Evolutionary conservation across 2,113 vertebrate genomes (phyloP), one percentile per base, ranked within the genome.

Genomic region (Mus spicilegus): DNA sequence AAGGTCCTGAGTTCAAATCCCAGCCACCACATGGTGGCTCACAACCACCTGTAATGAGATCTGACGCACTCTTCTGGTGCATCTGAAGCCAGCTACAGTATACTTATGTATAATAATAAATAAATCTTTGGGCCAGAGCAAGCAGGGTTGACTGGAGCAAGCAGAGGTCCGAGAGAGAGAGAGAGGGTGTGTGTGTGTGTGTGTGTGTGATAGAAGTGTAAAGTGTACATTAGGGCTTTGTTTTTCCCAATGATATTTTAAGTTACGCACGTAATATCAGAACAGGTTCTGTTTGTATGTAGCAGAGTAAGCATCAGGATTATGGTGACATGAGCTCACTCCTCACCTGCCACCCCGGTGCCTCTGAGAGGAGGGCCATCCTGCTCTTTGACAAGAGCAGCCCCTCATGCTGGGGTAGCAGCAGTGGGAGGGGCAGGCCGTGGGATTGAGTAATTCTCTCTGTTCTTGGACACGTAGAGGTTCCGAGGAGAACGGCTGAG

Each of bases 161-260:
- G 46, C 46, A 49, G 46, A 49, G 46, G 7, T 49, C 46, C 46
- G 46, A 49, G 46, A 49, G 46, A 7, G 46, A 49, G 46, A 7
- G 46, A 49, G 46, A n/a, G n/a, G n/a, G n/a, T n/a, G n/a, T n/a
- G n/a, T n/a, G n/a, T n/a, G n/a, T n/a, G n/a, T n/a, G n/a, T n/a
- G n/a, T n/a, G n/a, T n/a, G n/a, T n/a, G n/a, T n/a, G n/a, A 17
- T 61, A 84, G 92, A 61, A 72, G 80, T 90, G 63, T 24, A 76
- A 92, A 90, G 22, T 87, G 46, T 2, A 20, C 49, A 36, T 36
- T 20, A 5, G 30, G 16, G 42, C 16, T 51, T 36, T 26, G 87
- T 93, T 92, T 89, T 87, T 46, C 54, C 87, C n/a, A 20, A 14
- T 89, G 76, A 84, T 58, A 82, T 92, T 87, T 96, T 70, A 73